These are phyloP conservation scores for Falco concolor DNA, from an alignment of 2,797 vertebrate genomes.

Conservation along the genomic window DNA sequence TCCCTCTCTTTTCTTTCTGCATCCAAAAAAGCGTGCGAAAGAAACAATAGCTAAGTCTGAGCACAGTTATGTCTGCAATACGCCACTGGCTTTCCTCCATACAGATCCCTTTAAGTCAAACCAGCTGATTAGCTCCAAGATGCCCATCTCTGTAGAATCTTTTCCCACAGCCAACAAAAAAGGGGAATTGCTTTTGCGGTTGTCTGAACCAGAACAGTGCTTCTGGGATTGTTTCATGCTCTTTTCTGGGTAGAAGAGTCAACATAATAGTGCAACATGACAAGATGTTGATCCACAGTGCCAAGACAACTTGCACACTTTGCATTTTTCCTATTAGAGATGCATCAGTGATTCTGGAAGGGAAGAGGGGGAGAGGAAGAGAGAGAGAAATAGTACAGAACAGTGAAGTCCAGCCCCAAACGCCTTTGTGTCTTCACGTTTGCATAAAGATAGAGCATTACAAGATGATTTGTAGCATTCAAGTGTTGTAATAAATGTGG, in stretches of 20 bases:
- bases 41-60: neutral
- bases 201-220: neutral
- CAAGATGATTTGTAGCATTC: neutral
- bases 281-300: neutral
- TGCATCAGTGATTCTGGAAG: neutral
- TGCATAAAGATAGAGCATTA: neutral
- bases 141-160: neutral
- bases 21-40: neutral
- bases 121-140: neutral
- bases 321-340: conserved; percentile 32
- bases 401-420: neutral
- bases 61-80: neutral
- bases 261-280: conserved; percentile 1
- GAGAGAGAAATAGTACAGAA: neutral
- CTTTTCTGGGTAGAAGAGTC: neutral
- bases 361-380: neutral
- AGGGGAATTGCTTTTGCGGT: neutral
- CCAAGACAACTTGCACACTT: conserved; percentile 11
- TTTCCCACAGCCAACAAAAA: neutral
- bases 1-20: neutral
- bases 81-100: neutral
- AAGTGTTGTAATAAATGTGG: neutral
- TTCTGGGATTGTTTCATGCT: conserved; percentile 16
- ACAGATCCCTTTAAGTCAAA: conserved; percentile 2
- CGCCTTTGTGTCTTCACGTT: neutral